Evolutionary conservation across 2,888 invertebrate species (phyloP).

Genomic region (Steinernema carpocapsae): DNA sequence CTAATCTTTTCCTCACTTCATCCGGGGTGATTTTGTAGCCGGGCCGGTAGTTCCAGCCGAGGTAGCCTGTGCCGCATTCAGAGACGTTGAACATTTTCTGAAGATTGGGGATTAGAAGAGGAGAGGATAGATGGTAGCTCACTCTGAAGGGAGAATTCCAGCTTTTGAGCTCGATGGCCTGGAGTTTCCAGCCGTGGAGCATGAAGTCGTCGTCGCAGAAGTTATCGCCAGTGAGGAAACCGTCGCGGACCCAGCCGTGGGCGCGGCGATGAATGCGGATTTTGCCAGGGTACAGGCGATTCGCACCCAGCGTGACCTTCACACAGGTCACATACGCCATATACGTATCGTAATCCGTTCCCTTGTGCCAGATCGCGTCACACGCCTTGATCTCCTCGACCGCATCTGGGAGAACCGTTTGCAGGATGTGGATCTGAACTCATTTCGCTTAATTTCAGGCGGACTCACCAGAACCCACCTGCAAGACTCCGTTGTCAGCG

Average conservation of each 20-base stretch:
- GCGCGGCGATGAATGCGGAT: constrained; percentile 56
- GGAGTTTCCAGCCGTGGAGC: constrained; percentile 61
- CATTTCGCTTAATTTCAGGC: neutral
- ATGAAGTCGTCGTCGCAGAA: constrained; percentile 56
- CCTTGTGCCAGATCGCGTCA: constrained; percentile 7
- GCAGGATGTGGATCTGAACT: constrained; percentile 51
- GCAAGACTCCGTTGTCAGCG: constrained; percentile 65
- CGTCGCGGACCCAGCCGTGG: constrained; percentile 52
- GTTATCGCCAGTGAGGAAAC: constrained; percentile 51
- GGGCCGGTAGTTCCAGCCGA: constrained; percentile 33
- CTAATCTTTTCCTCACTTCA: constrained; percentile 30
- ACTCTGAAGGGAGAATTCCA: neutral
- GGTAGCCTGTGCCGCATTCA: constrained; percentile 15
- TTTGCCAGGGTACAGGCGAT: constrained; percentile 56
- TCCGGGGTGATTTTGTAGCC: neutral
- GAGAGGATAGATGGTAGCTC: neutral
- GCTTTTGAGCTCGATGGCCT: constrained; percentile 47
- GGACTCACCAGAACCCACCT: constrained; percentile 43
- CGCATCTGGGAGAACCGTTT: constrained; percentile 44
- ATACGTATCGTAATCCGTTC: neutral
- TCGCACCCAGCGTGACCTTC: constrained; percentile 44
- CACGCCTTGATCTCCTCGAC: neutral
- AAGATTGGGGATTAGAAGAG: neutral
- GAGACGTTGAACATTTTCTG: constrained; percentile 14
- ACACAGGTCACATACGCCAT: constrained; percentile 15